These are phyloP conservation scores for Pionites leucogaster DNA, from an alignment of 2,113 vertebrate genomes.

Conservation along the genomic window DNA sequence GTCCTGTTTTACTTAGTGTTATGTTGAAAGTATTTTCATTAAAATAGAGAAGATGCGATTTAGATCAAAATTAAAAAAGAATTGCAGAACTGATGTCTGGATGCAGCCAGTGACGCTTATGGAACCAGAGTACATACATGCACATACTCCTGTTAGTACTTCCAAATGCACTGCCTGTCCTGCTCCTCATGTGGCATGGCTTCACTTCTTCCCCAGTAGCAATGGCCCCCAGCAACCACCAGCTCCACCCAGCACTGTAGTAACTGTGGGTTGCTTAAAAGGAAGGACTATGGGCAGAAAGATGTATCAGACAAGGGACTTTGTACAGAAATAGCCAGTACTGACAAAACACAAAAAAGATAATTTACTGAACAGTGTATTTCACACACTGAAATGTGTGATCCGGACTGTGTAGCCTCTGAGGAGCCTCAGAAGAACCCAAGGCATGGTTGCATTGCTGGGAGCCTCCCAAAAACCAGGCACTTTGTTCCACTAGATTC, in stretches of 20 bases:
- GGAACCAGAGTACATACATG: not conserved
- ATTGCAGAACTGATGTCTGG: not conserved
- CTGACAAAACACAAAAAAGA: not conserved
- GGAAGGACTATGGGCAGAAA: accelerated
- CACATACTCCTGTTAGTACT: not conserved
- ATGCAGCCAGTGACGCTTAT: not conserved
- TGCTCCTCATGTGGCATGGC: not conserved
- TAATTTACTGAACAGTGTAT: not conserved
- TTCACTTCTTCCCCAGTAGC: not conserved
- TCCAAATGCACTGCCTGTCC: not conserved
- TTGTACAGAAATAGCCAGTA: not conserved
- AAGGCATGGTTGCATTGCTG: not conserved
- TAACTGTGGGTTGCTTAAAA: not conserved
- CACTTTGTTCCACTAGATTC: not conserved
- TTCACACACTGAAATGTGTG: not conserved
- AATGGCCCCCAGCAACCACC: not conserved
- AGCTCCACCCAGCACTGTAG: not conserved
- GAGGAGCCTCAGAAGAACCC: not conserved
- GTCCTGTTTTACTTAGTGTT: not conserved
- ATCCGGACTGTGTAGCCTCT: not conserved
- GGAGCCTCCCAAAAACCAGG: not conserved
- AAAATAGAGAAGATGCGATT: not conserved
- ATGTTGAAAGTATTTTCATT: not conserved
- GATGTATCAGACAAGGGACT: not conserved
- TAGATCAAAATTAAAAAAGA: not conserved